These are phyloP conservation scores for Strigops habroptila DNA, from an alignment of 2,113 vertebrate genomes.

Conservation along the genomic window DNA sequence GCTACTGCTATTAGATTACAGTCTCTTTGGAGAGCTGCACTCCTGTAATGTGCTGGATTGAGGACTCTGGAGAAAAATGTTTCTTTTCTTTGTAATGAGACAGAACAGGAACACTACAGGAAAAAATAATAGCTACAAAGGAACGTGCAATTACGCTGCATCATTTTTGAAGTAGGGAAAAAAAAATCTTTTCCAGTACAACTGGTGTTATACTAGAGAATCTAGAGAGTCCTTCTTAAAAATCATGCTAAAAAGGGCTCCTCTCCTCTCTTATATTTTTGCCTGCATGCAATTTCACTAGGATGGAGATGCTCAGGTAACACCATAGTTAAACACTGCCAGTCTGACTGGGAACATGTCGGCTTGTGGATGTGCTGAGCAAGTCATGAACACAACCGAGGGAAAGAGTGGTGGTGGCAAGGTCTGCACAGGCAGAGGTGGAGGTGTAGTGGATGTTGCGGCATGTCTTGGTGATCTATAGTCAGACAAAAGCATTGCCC, in stretches of 20 bases:
- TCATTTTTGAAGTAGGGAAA: not conserved
- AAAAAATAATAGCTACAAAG: not conserved
- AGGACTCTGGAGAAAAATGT: not conserved
- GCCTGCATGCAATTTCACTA: not conserved
- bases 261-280: not conserved
- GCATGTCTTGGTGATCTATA: not conserved
- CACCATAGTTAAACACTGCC: not conserved
- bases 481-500: not conserved
- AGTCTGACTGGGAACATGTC: not conserved
- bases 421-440: not conserved
- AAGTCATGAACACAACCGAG: not conserved
- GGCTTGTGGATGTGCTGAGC: not conserved
- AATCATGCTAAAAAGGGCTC: not conserved
- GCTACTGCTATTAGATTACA: constrained; percentile 28
- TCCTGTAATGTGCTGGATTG: not conserved
- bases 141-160: accelerated
- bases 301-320: not conserved
- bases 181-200: not conserved
- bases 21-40: not conserved
- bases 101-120: not conserved
- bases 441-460: not conserved
- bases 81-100: not conserved
- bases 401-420: not conserved
- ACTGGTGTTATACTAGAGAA: not conserved
- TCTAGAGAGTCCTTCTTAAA: not conserved